Conservation (phyloP, 2,113 vertebrate species). For the Uropsilus gracilis region DNA sequence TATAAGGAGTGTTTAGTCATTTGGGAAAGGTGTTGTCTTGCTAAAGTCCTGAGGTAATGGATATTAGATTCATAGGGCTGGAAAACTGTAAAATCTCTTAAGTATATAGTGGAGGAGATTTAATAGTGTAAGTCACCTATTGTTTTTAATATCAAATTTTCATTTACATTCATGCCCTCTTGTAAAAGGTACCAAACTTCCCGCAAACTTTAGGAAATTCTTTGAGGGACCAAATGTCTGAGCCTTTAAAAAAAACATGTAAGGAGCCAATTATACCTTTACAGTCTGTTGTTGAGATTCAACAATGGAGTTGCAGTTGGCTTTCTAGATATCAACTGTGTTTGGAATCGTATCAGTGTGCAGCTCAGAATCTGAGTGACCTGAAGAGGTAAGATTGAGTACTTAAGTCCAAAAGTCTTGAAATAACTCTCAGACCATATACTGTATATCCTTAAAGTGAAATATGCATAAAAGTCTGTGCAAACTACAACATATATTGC, state of each 20-base stretch:
- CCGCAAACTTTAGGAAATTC: background rate
- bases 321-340: background rate
- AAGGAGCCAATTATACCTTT: background rate
- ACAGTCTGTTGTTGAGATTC: background rate
- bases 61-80: background rate
- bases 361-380: background rate
- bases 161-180: background rate
- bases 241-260: background rate
- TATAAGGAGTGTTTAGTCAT: background rate
- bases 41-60: background rate
- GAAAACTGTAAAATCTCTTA: background rate
- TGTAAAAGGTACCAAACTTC: background rate
- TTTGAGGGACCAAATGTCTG: background rate
- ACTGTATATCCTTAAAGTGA: slow-evolving; percentile 71
- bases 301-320: background rate
- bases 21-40: background rate
- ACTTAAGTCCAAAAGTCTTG: slow-evolving; percentile 41
- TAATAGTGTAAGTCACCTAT: background rate
- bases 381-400: slow-evolving; percentile 41
- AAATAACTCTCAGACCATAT: slow-evolving; percentile 39
- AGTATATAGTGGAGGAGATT: background rate
- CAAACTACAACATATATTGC: slow-evolving; percentile 78
- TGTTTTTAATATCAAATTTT: background rate
- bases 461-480: slow-evolving; percentile 77
- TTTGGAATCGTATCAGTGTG: background rate